Percentiles rank a stretch among this genome's conserved stretches.
phyloP scores from a whole-genome alignment of 2,113 vertebrate genomes.

The Scolopax mira region DNA sequence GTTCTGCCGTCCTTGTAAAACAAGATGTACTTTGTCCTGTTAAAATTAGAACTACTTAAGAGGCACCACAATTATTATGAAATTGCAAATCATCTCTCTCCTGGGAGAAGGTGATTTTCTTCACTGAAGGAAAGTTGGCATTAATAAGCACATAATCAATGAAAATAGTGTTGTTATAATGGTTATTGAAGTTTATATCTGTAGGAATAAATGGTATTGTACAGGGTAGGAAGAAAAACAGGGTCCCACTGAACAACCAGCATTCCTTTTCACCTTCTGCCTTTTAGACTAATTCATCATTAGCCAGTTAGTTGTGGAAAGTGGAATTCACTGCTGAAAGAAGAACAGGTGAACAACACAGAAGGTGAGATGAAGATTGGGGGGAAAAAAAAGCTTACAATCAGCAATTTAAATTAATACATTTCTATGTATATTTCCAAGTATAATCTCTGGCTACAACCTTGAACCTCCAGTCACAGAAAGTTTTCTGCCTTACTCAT shows the following conservation, averaged over 20 bases:
- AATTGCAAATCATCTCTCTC: conserved; percentile 3
- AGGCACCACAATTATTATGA: background rate
- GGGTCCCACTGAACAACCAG: background rate
- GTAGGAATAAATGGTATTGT: background rate
- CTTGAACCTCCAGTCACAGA: background rate
- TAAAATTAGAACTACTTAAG: conserved; percentile 49
- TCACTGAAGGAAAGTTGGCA: background rate
- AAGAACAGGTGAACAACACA: background rate
- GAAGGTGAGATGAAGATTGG: background rate
- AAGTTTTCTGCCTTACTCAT: background rate
- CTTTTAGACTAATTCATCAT: background rate
- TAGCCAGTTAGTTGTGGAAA: background rate
- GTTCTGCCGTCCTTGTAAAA: background rate
- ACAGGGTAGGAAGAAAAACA: background rate
- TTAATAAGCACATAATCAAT: conserved; percentile 16
- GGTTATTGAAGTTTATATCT: background rate
- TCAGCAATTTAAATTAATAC: background rate
- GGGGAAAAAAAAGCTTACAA: background rate
- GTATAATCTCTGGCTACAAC: background rate
- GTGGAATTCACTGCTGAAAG: background rate
- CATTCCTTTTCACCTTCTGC: background rate
- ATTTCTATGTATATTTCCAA: background rate
- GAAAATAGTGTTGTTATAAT: background rate
- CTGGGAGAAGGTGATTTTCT: conserved; percentile 36
- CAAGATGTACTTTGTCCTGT: background rate